phyloP scores from a whole-genome alignment of 2,113 vertebrate genomes.

The Archilochus colubris region DNA sequence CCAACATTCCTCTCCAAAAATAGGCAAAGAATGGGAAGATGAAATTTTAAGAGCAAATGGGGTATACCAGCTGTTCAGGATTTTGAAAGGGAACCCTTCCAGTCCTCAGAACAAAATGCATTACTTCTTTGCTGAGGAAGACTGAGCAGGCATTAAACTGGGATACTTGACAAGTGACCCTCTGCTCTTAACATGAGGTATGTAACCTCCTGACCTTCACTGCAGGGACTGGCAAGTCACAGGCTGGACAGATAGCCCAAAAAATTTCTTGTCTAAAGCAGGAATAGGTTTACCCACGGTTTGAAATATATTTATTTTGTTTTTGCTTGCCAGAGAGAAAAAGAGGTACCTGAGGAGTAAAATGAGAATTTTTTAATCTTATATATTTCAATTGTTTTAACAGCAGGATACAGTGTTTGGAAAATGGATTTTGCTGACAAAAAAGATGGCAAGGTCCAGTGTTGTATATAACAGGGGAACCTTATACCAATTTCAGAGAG shows the following conservation, averaged over 20 bases:
- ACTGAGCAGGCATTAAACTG: neutral
- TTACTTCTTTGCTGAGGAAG: neutral
- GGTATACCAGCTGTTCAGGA: constrained; percentile 62
- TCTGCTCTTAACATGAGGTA: neutral
- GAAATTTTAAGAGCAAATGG: constrained; percentile 59
- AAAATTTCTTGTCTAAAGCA: constrained; percentile 8
- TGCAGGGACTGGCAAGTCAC: constrained; percentile 3
- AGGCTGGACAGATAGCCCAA: constrained; percentile 21
- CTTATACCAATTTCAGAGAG: neutral
- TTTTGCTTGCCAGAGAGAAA: neutral
- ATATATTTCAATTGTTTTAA: neutral
- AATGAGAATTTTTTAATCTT: neutral
- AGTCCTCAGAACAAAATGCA: constrained; percentile 27
- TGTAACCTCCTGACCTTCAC: constrained; percentile 61
- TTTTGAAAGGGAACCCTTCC: constrained; percentile 44
- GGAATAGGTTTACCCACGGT: neutral
- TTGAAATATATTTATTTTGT: constrained; percentile 3
- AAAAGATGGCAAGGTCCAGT: neutral
- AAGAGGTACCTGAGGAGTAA: neutral
- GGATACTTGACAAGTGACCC: constrained; percentile 26
- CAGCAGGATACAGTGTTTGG: neutral
- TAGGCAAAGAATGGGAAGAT: constrained; percentile 69
- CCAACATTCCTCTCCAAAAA: constrained; percentile 66
- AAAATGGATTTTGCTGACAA: constrained; percentile 26
- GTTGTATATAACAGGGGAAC: neutral